A percentile compares a stretch with the other conserved stretches of the same genome.
phyloP scores from a whole-genome alignment of 2,888 invertebrate species.

The Rhorus exstirpatorius region DNA sequence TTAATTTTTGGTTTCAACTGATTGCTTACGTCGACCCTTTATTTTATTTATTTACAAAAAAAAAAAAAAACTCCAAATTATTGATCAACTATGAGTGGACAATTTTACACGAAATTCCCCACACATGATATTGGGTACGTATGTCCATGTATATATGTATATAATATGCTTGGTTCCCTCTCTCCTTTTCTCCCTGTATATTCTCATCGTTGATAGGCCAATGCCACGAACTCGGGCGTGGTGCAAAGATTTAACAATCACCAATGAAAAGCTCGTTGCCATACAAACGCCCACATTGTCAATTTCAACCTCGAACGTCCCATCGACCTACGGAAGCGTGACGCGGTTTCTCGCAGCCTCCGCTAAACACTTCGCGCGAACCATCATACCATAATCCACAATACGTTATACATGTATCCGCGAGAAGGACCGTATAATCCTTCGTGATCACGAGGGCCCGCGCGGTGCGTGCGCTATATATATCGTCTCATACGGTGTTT shows the following conservation, averaged over 20 bases:
- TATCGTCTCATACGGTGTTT: too few relatives aligned
- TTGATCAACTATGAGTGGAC: neutral
- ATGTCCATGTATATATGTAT: neutral
- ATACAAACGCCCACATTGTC: slow-evolving; percentile 46
- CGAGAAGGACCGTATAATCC: too few relatives aligned
- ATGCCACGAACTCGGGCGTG: slow-evolving; percentile 43
- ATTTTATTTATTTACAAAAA: too few relatives aligned
- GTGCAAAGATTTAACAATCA: neutral
- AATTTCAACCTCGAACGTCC: slow-evolving; percentile 24
- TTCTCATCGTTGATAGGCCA: slow-evolving; percentile 26
- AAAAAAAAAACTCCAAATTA: neutral
- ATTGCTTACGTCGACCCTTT: too few relatives aligned
- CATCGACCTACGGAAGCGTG: slow-evolving; percentile 7
- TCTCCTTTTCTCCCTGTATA: neutral
- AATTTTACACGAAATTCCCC: slow-evolving; percentile 16
- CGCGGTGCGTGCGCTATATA: too few relatives aligned
- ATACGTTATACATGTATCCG: too few relatives aligned
- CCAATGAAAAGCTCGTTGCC: slow-evolving; percentile 38
- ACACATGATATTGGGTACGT: neutral
- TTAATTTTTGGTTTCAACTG: too few relatives aligned
- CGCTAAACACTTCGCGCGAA: too few relatives aligned
- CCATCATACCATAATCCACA: too few relatives aligned
- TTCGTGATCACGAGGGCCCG: too few relatives aligned
- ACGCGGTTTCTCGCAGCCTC: too few relatives aligned
- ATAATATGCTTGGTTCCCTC: neutral